Percentiles rank a stretch among this genome's conserved stretches.
Conservation (phyloP, 2,797 vertebrate species). For the Sebastes baramenuke region DNA sequence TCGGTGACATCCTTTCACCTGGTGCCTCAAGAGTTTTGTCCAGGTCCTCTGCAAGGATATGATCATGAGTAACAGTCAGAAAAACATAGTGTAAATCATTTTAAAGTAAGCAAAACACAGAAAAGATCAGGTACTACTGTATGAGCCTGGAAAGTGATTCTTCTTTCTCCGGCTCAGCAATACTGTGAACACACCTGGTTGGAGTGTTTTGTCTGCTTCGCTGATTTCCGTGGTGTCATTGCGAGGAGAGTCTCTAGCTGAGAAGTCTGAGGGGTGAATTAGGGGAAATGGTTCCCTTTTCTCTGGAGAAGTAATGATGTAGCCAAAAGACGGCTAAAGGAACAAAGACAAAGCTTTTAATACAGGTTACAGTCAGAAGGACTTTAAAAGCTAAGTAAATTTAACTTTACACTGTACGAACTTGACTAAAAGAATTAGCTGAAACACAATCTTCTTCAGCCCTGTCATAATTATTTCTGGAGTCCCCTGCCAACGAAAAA, state of each 20-base stretch:
- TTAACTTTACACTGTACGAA: not conserved
- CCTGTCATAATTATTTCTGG: not conserved
- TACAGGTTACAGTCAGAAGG: not conserved
- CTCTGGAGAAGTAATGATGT: slow-evolving; percentile 93
- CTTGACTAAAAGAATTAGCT: not conserved
- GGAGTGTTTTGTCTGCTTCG: slow-evolving; percentile 78
- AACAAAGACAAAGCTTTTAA: slow-evolving; percentile 5
- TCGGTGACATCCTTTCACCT: slow-evolving; percentile 44
- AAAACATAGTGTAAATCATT: not conserved
- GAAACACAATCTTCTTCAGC: not conserved
- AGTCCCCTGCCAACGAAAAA: not conserved
- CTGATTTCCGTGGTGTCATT: slow-evolving; percentile 71
- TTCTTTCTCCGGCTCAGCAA: not conserved
- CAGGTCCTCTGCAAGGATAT: slow-evolving; percentile 76
- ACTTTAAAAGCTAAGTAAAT: not conserved
- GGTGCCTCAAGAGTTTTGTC: slow-evolving; percentile 77
- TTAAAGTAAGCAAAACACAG: not conserved
- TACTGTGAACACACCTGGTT: slow-evolving; percentile 81
- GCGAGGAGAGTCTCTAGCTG: slow-evolving; percentile 63
- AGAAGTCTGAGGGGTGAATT: slow-evolving; percentile 83
- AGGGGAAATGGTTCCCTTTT: slow-evolving; percentile 91
- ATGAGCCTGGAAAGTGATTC: not conserved
- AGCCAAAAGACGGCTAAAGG: slow-evolving; percentile 95
- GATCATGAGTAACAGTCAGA: not conserved
- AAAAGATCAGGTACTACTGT: not conserved